Evolutionary conservation across 2,797 vertebrate species (phyloP).

Genomic region (Microctenopoma lineatum): DNA sequence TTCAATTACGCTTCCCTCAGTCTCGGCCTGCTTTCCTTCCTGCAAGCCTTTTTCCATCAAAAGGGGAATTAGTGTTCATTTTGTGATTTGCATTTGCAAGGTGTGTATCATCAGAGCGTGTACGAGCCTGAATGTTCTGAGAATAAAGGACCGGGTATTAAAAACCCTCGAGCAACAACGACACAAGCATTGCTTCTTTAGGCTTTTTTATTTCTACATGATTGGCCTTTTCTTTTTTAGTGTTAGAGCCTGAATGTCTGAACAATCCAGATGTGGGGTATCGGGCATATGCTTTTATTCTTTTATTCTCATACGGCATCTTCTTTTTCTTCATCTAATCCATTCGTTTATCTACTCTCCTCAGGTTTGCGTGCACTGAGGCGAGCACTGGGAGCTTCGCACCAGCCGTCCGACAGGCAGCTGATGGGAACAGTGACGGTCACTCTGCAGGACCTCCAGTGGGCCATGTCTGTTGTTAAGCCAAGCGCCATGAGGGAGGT

Average conservation of each 20-base stretch:
- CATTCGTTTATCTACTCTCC: not conserved
- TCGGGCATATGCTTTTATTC: too few species aligned
- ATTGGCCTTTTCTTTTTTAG: constrained; percentile 15
- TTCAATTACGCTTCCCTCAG: constrained; percentile 62
- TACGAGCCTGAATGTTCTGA: constrained; percentile 62
- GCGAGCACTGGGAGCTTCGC: constrained; percentile 80
- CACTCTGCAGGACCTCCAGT: constrained; percentile 88
- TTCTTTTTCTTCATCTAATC: not conserved
- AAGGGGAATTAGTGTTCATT: constrained; percentile 73
- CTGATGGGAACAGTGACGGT: constrained; percentile 85
- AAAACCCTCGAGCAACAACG: constrained; percentile 50
- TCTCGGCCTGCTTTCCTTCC: constrained; percentile 42
- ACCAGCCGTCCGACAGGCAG: constrained; percentile 79
- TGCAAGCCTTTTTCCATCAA: constrained; percentile 44
- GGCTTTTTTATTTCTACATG: constrained; percentile 24
- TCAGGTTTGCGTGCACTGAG: constrained; percentile 88
- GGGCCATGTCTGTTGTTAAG: constrained; percentile 90
- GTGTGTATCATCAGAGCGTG: constrained; percentile 61
- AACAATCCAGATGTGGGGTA: too few species aligned
- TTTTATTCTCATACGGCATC: too few species aligned
- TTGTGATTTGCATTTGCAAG: constrained; percentile 58
- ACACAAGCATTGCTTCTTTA: constrained; percentile 28
- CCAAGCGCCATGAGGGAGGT: constrained; percentile 99
- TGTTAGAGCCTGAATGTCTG: not conserved
- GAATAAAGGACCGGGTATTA: constrained; percentile 43